These are phyloP conservation scores for Cygnus buccinator DNA, from an alignment of 2,113 vertebrate genomes.

Conservation along the genomic window DNA sequence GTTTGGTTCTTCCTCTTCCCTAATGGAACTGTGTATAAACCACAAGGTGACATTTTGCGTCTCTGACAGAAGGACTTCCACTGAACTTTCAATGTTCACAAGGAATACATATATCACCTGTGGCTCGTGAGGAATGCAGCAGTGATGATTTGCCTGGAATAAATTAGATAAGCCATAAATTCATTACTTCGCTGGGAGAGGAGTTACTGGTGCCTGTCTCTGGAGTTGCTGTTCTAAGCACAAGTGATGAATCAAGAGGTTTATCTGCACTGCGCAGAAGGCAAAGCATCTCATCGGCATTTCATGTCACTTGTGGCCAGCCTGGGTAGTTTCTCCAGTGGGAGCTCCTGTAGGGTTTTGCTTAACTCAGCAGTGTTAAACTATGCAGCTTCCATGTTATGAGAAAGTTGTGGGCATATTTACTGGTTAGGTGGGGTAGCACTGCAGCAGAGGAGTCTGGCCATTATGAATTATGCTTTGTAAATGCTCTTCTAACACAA, in stretches of 20 bases:
- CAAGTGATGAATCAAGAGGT: background rate
- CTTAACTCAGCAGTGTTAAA: background rate
- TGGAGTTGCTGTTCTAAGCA: slow-evolving; percentile 16
- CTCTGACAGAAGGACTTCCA: background rate
- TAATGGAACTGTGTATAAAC: background rate
- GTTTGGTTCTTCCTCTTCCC: background rate
- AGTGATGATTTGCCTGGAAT: background rate
- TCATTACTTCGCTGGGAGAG: background rate
- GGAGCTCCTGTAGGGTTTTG: background rate
- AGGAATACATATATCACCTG: background rate
- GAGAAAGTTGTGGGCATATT: background rate
- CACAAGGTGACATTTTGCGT: background rate
- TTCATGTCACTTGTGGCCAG: background rate
- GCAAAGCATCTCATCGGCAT: background rate
- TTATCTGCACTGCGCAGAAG: background rate
- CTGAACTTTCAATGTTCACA: background rate
- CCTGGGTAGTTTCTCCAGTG: background rate
- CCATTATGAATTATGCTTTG: background rate
- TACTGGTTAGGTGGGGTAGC: background rate
- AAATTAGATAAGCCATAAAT: slow-evolving; percentile 20
- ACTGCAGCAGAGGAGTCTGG: background rate
- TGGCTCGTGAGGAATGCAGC: background rate
- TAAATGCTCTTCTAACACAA: background rate
- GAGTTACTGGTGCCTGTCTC: background rate
- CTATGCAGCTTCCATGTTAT: background rate